Percentiles rank a stretch among this genome's conserved stretches.
Conservation (phyloP, 2,888 invertebrate species). For the Drosophila cognata region DNA sequence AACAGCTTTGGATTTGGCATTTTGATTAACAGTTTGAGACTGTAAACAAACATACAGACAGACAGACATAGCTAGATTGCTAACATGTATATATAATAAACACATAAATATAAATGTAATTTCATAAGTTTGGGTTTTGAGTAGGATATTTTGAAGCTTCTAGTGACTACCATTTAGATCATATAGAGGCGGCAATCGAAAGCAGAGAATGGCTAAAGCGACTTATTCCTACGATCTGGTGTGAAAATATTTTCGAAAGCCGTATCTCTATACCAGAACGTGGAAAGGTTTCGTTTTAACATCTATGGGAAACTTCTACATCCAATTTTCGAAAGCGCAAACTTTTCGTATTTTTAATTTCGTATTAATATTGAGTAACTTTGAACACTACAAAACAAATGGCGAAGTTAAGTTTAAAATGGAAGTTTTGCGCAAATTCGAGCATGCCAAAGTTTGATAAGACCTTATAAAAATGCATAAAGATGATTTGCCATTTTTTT, state of each 20-base stretch:
- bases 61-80: not conserved
- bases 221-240: not conserved
- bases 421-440: not conserved
- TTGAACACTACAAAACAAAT: not conserved
- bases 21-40: not conserved
- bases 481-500: not conserved
- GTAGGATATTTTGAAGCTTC: not conserved
- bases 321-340: not conserved
- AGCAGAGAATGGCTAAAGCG: not conserved
- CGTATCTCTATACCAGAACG: not conserved
- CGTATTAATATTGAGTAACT: not conserved
- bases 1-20: not conserved
- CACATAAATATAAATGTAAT: too few species aligned
- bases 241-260: not conserved
- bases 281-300: not conserved
- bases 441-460: not conserved
- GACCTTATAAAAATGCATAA: not conserved
- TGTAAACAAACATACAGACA: not conserved
- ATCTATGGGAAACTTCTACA: not conserved
- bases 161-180: not conserved
- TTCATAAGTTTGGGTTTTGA: not conserved
- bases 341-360: not conserved
- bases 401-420: not conserved
- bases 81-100: too few species aligned
- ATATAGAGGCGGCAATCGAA: not conserved